phyloP scores from a whole-genome alignment of 2,888 invertebrate genomes.

The Drosophila diplacantha region DNA sequence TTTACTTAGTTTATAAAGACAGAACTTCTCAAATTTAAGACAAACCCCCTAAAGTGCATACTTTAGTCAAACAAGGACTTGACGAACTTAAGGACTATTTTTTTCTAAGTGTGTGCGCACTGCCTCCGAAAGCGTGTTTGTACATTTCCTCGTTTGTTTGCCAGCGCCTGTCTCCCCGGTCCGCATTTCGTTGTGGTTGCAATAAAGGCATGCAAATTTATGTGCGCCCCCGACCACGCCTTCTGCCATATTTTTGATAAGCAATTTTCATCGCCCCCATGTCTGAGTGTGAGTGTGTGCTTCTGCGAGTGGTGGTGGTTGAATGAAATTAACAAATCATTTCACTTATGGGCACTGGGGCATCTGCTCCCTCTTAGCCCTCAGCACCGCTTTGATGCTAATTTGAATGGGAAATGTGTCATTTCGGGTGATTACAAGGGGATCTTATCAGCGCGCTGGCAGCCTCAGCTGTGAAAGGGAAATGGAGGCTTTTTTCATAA shows the following conservation, averaged over 20 bases:
- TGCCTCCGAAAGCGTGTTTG: slow-evolving; percentile 20
- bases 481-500: slow-evolving; percentile 10
- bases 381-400: slow-evolving; percentile 63
- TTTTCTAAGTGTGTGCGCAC: slow-evolving; percentile 1
- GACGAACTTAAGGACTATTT: not conserved
- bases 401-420: slow-evolving; percentile 63
- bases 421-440: slow-evolving; percentile 62
- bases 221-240: slow-evolving; percentile 33
- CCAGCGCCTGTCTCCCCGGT: slow-evolving; percentile 42
- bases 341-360: slow-evolving; percentile 45
- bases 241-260: slow-evolving; percentile 60
- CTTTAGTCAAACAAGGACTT: not conserved
- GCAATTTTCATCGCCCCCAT: slow-evolving; percentile 60
- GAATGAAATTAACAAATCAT: slow-evolving; percentile 73
- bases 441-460: slow-evolving; percentile 59
- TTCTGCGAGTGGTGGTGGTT: slow-evolving; percentile 15
- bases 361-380: slow-evolving; percentile 43
- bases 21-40: not conserved
- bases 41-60: not conserved
- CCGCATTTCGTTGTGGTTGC: slow-evolving; percentile 55
- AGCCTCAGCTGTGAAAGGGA: slow-evolving; percentile 11
- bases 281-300: slow-evolving; percentile 30
- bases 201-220: slow-evolving; percentile 73
- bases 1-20: not conserved
- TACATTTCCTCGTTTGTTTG: slow-evolving; percentile 43